Evolutionary conservation across 2,888 invertebrate genomes (phyloP).

Genomic region (Lochmaea capreae): DNA sequence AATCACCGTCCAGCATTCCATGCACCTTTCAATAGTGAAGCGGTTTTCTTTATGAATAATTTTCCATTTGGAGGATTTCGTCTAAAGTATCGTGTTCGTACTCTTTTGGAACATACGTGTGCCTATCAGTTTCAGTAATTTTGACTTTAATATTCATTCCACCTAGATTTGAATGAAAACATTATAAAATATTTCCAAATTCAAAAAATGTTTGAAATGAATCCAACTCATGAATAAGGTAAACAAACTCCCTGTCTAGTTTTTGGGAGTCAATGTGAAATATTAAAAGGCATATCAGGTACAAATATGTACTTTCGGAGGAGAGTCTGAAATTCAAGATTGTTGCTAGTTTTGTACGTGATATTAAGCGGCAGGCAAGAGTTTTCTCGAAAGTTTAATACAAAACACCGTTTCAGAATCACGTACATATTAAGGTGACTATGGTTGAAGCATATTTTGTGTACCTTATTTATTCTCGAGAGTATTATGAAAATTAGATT

Average conservation of each 20-base stretch:
- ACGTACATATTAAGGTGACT: conserved; percentile 17
- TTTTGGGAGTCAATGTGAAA: conserved; percentile 53
- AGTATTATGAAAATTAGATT: not conserved
- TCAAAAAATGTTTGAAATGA: no score
- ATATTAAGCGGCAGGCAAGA: conserved; percentile 3
- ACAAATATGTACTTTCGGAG: conserved; percentile 17
- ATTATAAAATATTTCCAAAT: no score
- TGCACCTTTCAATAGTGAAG: no score
- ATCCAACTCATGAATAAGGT: no score
- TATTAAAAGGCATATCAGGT: conserved; percentile 58
- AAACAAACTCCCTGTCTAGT: not conserved
- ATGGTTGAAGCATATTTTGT: conserved; percentile 1
- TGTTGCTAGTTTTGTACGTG: conserved; percentile 13
- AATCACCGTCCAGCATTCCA: no score
- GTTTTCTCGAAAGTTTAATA: conserved; percentile 17
- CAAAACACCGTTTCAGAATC: conserved; percentile 11
- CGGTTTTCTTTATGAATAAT: no score
- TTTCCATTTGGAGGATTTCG: no score
- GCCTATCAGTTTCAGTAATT: no score
- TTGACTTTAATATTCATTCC: no score
- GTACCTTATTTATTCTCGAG: not conserved
- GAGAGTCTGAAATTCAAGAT: conserved; percentile 13
- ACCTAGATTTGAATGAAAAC: not conserved
- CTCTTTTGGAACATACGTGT: no score
- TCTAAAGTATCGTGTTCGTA: no score